A percentile compares a stretch with the other conserved stretches of the same genome.
phyloP scores from a whole-genome alignment of 1,140 invertebrate genomes.

The Eriosoma lanigerum region DNA sequence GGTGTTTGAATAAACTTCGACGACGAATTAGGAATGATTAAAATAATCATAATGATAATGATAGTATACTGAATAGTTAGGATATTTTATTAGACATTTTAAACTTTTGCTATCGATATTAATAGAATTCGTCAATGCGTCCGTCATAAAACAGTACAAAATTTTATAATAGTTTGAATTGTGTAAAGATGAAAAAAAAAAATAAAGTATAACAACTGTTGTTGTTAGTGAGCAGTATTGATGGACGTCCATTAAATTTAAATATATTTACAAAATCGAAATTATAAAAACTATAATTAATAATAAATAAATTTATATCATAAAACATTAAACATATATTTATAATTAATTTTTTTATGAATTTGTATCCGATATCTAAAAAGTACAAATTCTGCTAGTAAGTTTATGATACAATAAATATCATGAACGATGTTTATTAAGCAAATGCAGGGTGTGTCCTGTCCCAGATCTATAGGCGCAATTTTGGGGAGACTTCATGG shows the following conservation, averaged over 20 bases:
- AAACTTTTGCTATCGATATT: neutral
- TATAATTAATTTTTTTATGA: too few relatives aligned
- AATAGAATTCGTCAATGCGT: conserved; percentile 17
- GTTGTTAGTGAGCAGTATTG: conserved; percentile 8
- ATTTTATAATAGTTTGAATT: conserved; percentile 5
- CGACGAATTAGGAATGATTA: neutral
- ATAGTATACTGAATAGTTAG: neutral
- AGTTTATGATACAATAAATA: too few relatives aligned
- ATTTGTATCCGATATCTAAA: too few relatives aligned
- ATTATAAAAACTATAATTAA: neutral
- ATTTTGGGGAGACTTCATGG: too few relatives aligned
- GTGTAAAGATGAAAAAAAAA: neutral
- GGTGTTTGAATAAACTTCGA: conserved; percentile 1
- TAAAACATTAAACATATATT: too few relatives aligned
- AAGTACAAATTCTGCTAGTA: too few relatives aligned
- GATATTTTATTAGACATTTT: neutral
- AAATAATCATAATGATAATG: too few relatives aligned
- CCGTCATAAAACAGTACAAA: conserved; percentile 11
- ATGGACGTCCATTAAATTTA: conserved; percentile 1
- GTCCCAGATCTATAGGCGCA: too few relatives aligned
- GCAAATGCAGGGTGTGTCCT: too few relatives aligned
- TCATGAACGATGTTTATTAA: too few relatives aligned
- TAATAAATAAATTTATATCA: too few relatives aligned
- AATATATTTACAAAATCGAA: neutral
- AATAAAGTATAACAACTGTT: conserved; percentile 8